These are phyloP conservation scores for Echinops telfairi DNA, from an alignment of 2,113 vertebrate species.

Conservation along the genomic window DNA sequence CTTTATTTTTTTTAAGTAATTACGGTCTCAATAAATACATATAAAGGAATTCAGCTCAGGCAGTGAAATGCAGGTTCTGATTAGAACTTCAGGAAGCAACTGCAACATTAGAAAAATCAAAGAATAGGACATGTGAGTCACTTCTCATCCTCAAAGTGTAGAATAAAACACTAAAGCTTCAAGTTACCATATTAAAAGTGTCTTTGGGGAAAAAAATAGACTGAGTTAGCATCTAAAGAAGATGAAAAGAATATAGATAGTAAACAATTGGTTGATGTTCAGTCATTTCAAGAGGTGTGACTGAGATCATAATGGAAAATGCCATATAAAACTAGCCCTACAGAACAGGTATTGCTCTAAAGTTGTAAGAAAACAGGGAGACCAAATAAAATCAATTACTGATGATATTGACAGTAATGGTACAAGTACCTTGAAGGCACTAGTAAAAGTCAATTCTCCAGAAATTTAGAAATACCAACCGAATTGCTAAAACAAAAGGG, in stretches of 20 bases:
- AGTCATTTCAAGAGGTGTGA: background rate
- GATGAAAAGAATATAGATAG: no score
- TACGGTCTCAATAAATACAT: slow-evolving; percentile 23
- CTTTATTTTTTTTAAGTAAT: slow-evolving; percentile 20
- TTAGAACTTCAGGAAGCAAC: background rate
- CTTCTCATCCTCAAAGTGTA: background rate
- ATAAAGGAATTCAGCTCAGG: slow-evolving; percentile 16
- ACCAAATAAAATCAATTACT: background rate
- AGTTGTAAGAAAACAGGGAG: slow-evolving; percentile 28
- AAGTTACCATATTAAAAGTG: background rate
- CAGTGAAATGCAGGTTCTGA: background rate
- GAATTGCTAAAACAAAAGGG: no score
- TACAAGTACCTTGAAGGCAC: no score
- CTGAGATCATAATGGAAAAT: background rate
- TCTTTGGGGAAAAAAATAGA: background rate
- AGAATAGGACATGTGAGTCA: background rate
- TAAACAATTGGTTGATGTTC: no score
- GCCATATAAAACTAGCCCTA: background rate
- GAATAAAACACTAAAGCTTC: background rate
- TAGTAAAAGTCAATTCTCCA: no score
- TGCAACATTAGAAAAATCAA: background rate
- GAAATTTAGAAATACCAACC: no score
- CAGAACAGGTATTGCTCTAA: slow-evolving; percentile 33
- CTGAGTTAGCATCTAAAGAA: no score
- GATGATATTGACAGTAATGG: no score